These are phyloP conservation scores for Eupithecia subfuscata DNA, from an alignment of 2,888 invertebrate species.

Conservation along the genomic window DNA sequence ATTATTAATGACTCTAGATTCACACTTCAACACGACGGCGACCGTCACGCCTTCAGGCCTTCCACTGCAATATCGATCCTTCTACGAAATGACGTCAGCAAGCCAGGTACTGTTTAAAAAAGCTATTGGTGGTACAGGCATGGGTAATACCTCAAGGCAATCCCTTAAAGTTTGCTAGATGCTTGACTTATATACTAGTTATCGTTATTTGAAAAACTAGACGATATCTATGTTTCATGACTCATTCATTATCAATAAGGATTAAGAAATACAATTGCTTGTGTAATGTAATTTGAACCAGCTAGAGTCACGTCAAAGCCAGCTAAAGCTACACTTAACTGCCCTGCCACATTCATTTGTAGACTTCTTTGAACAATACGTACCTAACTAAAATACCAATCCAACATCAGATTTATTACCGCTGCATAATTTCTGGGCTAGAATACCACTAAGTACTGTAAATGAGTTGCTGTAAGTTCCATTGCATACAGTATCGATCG, in stretches of 20 bases:
- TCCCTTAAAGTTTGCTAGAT: no score
- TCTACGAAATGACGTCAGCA: background rate
- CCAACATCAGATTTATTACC: slow-evolving; percentile 47
- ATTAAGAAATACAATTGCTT: background rate
- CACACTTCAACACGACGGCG: background rate
- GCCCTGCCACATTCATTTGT: no score
- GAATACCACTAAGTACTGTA: slow-evolving; percentile 65
- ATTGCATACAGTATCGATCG: slow-evolving; percentile 67
- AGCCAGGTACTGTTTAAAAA: background rate
- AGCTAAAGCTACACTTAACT: background rate
- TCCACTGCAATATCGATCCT: slow-evolving; percentile 2
- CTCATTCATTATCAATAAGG: background rate
- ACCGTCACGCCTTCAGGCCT: background rate
- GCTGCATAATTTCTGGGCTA: slow-evolving; percentile 49
- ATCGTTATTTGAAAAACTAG: background rate
- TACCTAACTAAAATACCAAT: slow-evolving; percentile 20
- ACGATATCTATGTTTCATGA: background rate
- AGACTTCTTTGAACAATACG: slow-evolving; percentile 9
- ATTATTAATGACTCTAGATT: slow-evolving; percentile 67
- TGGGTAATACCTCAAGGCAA: background rate
- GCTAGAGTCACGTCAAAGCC: background rate
- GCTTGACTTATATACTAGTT: background rate
- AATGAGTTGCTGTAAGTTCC: slow-evolving; percentile 42
- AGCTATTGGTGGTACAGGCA: background rate
- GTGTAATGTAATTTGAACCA: background rate